Conservation (phyloP, 23 tunicate genomes). For the Corella eumyota region DNA sequence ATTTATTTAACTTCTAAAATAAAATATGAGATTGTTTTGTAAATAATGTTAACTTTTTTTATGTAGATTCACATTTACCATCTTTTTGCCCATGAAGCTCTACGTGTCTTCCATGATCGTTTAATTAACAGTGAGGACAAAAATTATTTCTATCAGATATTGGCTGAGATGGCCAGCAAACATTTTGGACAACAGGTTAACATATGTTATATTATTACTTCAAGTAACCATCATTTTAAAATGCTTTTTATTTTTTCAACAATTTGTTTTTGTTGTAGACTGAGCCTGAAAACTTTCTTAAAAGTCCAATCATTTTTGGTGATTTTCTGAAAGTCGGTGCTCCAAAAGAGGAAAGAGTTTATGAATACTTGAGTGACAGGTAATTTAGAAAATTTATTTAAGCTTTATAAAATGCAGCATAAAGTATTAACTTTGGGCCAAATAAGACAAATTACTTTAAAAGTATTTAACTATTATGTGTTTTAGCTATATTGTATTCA, state of each 20-base stretch:
- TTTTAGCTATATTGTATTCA: too few relatives aligned
- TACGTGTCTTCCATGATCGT: slow-evolving; percentile 98
- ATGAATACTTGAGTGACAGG: slow-evolving; percentile 86
- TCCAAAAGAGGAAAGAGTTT: slow-evolving; percentile 70
- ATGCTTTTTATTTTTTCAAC: neutral
- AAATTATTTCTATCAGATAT: slow-evolving; percentile 77
- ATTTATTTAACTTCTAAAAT: neutral
- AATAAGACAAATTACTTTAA: too few relatives aligned
- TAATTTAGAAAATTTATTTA: too few relatives aligned
- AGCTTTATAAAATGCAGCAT: neutral
- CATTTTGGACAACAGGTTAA: slow-evolving; percentile 79
- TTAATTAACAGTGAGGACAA: slow-evolving; percentile 95
- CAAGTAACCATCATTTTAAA: neutral
- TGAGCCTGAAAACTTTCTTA: slow-evolving; percentile 65
- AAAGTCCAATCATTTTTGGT: slow-evolving; percentile 89
- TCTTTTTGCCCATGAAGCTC: slow-evolving; percentile 94
- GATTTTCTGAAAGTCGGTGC: slow-evolving; percentile 87
- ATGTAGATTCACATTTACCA: slow-evolving; percentile 84
- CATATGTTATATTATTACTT: neutral
- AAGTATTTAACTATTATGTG: too few relatives aligned
- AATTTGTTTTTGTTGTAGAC: slow-evolving; percentile 20
- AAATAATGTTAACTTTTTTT: neutral
- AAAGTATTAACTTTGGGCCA: too few relatives aligned
- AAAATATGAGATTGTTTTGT: neutral
- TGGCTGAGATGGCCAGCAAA: slow-evolving; percentile 89